Conservation (phyloP, 1,140 invertebrate genomes). For the Steinernema feltiae region DNA sequence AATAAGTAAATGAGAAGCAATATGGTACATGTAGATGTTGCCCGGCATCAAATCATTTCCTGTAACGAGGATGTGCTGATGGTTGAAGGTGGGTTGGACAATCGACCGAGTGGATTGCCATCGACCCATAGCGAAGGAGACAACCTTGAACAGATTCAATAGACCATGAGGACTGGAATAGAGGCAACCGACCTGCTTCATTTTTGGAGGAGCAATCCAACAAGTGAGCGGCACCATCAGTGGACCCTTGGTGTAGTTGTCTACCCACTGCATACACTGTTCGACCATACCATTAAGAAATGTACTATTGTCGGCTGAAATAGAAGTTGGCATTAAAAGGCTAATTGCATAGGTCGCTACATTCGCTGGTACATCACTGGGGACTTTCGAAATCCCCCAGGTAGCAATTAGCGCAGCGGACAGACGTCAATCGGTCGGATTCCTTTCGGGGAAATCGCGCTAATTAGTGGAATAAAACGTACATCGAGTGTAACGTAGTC, state of each 20-base stretch:
- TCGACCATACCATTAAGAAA: constrained; percentile 51
- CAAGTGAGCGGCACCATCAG: constrained; percentile 56
- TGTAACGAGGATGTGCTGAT: constrained; percentile 51
- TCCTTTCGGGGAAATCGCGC: too few species aligned
- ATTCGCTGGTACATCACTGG: too few species aligned
- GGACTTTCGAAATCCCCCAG: too few species aligned
- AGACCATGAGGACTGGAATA: not conserved
- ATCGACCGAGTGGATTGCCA: constrained; percentile 44
- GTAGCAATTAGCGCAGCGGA: too few species aligned
- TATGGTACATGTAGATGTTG: constrained; percentile 57
- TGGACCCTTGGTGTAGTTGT: constrained; percentile 46
- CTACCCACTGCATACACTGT: constrained; percentile 54
- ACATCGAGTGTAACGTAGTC: constrained; percentile 50
- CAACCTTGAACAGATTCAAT: constrained; percentile 15
- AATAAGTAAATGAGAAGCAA: constrained; percentile 49
- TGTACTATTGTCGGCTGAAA: constrained; percentile 48
- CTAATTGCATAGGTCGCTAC: not conserved
- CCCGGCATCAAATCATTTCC: constrained; percentile 46
- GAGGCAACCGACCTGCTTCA: constrained; percentile 46
- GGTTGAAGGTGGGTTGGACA: constrained; percentile 53
- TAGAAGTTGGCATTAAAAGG: not conserved
- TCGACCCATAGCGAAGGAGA: constrained; percentile 43
- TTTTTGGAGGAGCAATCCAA: constrained; percentile 55
- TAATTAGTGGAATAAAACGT: not conserved
- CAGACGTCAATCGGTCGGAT: not conserved